phyloP scores from a whole-genome alignment of 2,888 invertebrate species.

The Aquatica leii region DNA sequence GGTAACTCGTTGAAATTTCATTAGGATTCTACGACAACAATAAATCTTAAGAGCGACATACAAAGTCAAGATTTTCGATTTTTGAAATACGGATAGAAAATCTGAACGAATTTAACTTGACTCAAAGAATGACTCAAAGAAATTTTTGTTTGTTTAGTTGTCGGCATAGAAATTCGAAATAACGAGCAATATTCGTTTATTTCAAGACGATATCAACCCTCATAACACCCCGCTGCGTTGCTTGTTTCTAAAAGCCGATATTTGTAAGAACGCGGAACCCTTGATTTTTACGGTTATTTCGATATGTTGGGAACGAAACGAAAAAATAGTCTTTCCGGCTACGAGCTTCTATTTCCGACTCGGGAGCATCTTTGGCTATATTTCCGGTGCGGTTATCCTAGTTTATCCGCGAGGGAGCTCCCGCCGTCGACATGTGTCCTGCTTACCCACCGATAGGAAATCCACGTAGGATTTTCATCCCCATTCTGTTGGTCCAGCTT shows the following conservation, averaged over 20 bases:
- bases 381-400: conserved; percentile 67
- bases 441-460: conserved; percentile 60
- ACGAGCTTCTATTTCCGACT: conserved; percentile 66
- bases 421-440: conserved; percentile 65
- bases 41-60: conserved; percentile 56
- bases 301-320: conserved; percentile 56
- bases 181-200: conserved; percentile 18
- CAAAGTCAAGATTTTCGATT: conserved; percentile 18
- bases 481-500: conserved; percentile 47
- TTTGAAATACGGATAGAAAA: conserved; percentile 12
- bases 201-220: conserved; percentile 21
- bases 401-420: conserved; percentile 68
- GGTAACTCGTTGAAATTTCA: conserved; percentile 60
- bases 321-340: conserved; percentile 65
- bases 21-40: conserved; percentile 64
- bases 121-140: conserved; percentile 28
- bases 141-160: conserved; percentile 20
- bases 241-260: conserved; percentile 45
- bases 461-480: conserved; percentile 53
- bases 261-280: conserved; percentile 46
- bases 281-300: conserved; percentile 50
- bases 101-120: conserved; percentile 19
- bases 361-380: conserved; percentile 60
- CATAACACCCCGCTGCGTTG: conserved; percentile 46
- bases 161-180: conserved; percentile 11